A percentile compares a stretch with the other conserved stretches of the same genome.
phyloP scores from a whole-genome alignment of 2,113 vertebrate genomes.

The Oncorhynchus clarkii region DNA sequence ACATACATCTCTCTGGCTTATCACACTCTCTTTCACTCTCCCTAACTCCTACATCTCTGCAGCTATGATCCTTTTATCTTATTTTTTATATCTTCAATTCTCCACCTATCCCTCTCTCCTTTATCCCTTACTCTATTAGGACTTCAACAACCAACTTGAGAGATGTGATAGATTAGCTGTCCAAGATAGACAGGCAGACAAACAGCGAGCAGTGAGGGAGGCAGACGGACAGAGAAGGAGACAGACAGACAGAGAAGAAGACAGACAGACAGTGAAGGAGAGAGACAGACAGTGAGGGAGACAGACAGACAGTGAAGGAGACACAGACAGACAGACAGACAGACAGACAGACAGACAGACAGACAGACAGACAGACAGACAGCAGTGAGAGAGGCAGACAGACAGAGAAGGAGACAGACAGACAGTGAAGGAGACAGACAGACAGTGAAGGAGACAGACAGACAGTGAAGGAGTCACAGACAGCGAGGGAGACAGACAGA shows the following conservation, averaged over 20 bases:
- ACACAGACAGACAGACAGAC: too few species aligned
- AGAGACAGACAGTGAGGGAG: too few species aligned
- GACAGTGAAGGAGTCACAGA: neutral
- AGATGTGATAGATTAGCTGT: too few species aligned
- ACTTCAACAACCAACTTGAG: too few species aligned
- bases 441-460: too few species aligned
- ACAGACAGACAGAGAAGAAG: too few species aligned
- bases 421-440: constrained; percentile 6
- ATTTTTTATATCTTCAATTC: constrained; percentile 62
- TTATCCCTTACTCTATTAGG: constrained; percentile 39
- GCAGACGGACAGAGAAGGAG: neutral
- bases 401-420: too few species aligned
- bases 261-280: too few species aligned
- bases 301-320: too few species aligned
- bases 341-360: constrained; percentile 2
- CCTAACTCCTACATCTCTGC: constrained; percentile 53
- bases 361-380: neutral
- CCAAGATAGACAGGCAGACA: neutral
- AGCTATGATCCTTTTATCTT: constrained; percentile 9
- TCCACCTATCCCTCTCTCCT: constrained; percentile 18
- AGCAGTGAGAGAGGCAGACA: too few species aligned
- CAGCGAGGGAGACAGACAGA: too few species aligned
- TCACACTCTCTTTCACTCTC: constrained; percentile 73
- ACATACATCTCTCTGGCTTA: constrained; percentile 62
- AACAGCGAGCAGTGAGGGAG: neutral